Base-by-base conservation (phyloP, 2,888 invertebrate genomes). In the Pseudococcus viburni region DNA sequence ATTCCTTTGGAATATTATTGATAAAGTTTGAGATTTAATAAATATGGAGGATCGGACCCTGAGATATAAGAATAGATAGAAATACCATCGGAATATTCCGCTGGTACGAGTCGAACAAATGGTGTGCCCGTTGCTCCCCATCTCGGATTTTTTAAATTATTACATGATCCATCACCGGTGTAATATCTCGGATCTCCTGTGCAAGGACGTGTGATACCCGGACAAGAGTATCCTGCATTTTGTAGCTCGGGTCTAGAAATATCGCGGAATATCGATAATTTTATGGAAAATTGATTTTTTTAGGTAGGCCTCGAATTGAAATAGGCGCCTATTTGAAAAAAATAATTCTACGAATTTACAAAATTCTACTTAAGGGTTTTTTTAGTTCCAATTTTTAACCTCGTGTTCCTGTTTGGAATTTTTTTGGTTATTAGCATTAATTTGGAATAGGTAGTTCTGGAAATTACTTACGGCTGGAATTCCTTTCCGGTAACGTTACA, bases 51-150 rank as follows among this genome's bases (percentile, higher is more conserved):
- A 85, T 4, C n/a, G 4, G n/a, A n/a, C n/a, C 7, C 17, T 8
- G n/a, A 55, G 55, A 55, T 51, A 11, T 46, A 46, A 12, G 15
- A n/a, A 59, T 3, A 19, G 59, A 64, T 59, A 7, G n/a, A 26
- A 55, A 80, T 88, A 88, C 88, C 80, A 55, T 88, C 88, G 19
- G 88, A 80, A 83, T 88, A 88, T 42, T 26, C 12, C 6, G 88
- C 88, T 55, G 88, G 26, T 33, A 88, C 22, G 1, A 88, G 9
- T 83, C 88, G 83, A 39, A 48, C 77, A 33, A 39, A 88, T n/a
- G 51, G 83, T 8, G 83, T 26, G 0, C 6, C 19, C 15, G 59
- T n/a, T 83, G 33, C n/a, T 83, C 80, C 88, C 80, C 55, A 88
- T 26, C 33, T 8, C 9, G 88, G 83, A 55, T 55, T 17, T 1